Percentiles rank a stretch among this genome's conserved stretches.
Evolutionary conservation across 2,888 invertebrate genomes (phyloP).

Genomic region (Drosophila rellima): DNA sequence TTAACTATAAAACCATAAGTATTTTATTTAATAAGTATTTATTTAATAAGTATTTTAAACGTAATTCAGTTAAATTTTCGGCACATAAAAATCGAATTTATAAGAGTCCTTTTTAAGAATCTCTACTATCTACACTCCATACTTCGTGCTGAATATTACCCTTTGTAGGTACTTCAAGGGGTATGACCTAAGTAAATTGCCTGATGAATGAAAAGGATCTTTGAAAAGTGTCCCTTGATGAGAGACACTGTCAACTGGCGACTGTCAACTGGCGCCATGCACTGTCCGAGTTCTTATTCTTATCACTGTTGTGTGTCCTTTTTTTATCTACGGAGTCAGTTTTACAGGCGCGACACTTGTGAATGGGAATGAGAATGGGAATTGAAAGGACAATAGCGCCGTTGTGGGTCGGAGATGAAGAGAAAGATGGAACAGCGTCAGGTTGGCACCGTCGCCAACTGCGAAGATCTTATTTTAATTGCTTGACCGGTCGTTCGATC

Average conservation of each 20-base stretch:
- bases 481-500: constrained; percentile 50
- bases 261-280: constrained; percentile 65
- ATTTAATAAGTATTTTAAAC: not conserved
- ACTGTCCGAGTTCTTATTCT: constrained; percentile 27
- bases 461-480: constrained; percentile 73
- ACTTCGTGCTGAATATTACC: constrained; percentile 1
- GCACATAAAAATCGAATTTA: too few relatives aligned
- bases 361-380: constrained; percentile 60
- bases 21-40: too few relatives aligned
- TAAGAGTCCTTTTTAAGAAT: not conserved
- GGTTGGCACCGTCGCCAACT: constrained; percentile 60
- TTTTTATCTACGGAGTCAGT: constrained; percentile 56
- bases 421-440: constrained; percentile 21
- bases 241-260: constrained; percentile 54
- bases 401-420: constrained; percentile 56
- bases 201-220: constrained; percentile 59
- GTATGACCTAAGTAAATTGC: constrained; percentile 19
- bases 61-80: not conserved
- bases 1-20: not conserved
- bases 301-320: constrained; percentile 60
- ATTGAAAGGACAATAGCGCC: constrained; percentile 67
- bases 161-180: constrained; percentile 3
- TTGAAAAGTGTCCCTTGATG: constrained; percentile 33
- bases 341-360: constrained; percentile 67
- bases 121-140: not conserved